phyloP scores from a whole-genome alignment of 1,140 invertebrate species.

The Drosophila sp. region DNA sequence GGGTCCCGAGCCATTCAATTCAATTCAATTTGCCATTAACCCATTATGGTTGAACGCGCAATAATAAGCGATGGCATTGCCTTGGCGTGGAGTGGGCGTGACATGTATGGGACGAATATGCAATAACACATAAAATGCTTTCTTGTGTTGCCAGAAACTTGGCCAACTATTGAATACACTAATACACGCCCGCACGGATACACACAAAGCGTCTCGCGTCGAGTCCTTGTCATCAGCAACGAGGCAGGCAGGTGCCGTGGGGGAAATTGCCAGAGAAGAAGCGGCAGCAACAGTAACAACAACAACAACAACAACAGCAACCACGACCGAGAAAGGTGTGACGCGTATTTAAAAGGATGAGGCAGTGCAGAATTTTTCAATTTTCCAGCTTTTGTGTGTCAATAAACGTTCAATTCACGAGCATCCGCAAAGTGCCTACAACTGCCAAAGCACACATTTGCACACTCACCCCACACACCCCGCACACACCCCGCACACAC shows the following conservation, averaged over 20 bases:
- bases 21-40: slow-evolving; percentile 82
- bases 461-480: not conserved
- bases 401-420: slow-evolving; percentile 81
- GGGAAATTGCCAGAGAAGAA: slow-evolving; percentile 53
- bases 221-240: slow-evolving; percentile 47
- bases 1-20: slow-evolving; percentile 57
- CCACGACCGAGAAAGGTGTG: slow-evolving; percentile 55
- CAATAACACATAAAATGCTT: slow-evolving; percentile 77
- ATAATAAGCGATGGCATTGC: slow-evolving; percentile 63
- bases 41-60: slow-evolving; percentile 77
- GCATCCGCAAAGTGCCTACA: slow-evolving; percentile 77
- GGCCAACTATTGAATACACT: slow-evolving; percentile 77
- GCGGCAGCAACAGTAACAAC: slow-evolving; percentile 36
- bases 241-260: slow-evolving; percentile 25
- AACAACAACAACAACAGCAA: slow-evolving; percentile 42
- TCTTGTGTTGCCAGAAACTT: slow-evolving; percentile 31
- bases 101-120: slow-evolving; percentile 58
- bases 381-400: slow-evolving; percentile 81
- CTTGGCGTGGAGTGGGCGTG: slow-evolving; percentile 24
- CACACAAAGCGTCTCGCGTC: slow-evolving; percentile 62
- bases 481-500: not conserved
- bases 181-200: slow-evolving; percentile 58
- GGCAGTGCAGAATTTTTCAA: slow-evolving; percentile 75
- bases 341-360: slow-evolving; percentile 52
- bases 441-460: slow-evolving; percentile 58